Base-by-base conservation (phyloP, 1,140 invertebrate genomes). In the Drosophila athabasca region DNA sequence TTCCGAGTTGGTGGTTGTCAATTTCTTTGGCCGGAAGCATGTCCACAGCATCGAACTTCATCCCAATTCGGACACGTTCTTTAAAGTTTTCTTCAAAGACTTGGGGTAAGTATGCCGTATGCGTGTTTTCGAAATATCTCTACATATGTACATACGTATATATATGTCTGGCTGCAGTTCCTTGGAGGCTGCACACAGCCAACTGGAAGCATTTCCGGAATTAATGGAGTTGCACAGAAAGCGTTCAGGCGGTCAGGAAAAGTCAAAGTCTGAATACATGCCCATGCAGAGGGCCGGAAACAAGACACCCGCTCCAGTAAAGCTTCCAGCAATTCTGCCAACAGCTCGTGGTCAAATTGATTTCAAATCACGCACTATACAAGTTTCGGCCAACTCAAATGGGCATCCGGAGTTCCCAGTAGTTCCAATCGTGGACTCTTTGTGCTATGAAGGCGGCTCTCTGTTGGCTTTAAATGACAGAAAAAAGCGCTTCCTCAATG, bases 11-110 rank as follows among this genome's bases (percentile, higher is more conserved):
- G 35, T 85, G 3, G 43, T 19, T 19, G 17, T 8, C 4, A 68
- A 65, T 17, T 85, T 81, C 19, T 77, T 85, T 35, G 77, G 73
- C 0, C 15, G 6, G 13, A n/a, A 29, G 2, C 6, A 70, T n/a
- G 59, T 85, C 6, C 48, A 49, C 8, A 29, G 62, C 15, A 41
- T 67, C 13, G 73, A 87, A 0, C 15, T 81, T 39, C 29, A 61
- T 53, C 2, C 0, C 15, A 6, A 6, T 2, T 66, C 67, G 0
- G 45, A 59, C 9, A 15, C 48, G 0, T 85, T 50, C 39, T 85
- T 50, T 31, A 54, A 50, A 1, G 78, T 85, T 0, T 82, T 78
- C 15, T 87, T 85, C 2, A 43, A 71, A 6, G 75, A 78, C 22
- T 7, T 85, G n/a, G 60, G 78, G 82, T 85, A 46, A 45, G 62